Conservation (phyloP, 2,113 vertebrate genomes). For the Oceanites oceanicus region DNA sequence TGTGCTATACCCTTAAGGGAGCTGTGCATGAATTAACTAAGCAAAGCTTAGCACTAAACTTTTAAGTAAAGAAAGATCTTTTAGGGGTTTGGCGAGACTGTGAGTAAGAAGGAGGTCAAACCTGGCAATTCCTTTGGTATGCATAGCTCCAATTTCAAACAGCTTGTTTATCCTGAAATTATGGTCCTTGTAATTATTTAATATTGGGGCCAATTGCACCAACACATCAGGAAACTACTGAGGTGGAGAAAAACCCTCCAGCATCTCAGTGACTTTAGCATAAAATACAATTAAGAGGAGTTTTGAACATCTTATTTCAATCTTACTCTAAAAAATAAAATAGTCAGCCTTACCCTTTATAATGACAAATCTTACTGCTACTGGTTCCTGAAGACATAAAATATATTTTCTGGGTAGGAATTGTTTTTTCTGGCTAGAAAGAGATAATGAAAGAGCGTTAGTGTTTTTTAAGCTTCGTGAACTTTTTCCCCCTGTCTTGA, state of each 20-base stretch:
- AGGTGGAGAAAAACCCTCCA: conserved; percentile 4
- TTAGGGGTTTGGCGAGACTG: not conserved
- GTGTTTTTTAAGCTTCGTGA: not conserved
- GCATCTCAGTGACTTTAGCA: not conserved
- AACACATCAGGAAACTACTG: conserved; percentile 10
- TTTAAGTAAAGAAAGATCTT: not conserved
- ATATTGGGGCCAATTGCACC: conserved; percentile 2
- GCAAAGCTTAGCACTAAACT: not conserved
- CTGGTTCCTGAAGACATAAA: not conserved
- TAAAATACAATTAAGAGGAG: not conserved
- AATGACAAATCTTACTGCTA: not conserved
- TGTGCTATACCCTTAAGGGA: not conserved
- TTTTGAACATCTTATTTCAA: not conserved
- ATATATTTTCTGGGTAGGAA: not conserved
- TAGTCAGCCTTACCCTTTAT: not conserved
- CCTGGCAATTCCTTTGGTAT: conserved; percentile 11
- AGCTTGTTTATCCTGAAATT: conserved; percentile 33
- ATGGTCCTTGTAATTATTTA: conserved; percentile 49
- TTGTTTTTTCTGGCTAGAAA: not conserved
- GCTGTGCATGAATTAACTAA: not conserved
- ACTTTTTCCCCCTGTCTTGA: not conserved
- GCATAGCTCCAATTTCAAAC: conserved; percentile 18
- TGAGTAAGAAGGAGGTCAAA: conserved; percentile 13
- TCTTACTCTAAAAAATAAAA: not conserved
- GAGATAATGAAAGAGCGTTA: not conserved